Evolutionary conservation across 1,140 invertebrate genomes (phyloP), one percentile per base, ranked within the genome.

Genomic region (Penaeus japonicus): DNA sequence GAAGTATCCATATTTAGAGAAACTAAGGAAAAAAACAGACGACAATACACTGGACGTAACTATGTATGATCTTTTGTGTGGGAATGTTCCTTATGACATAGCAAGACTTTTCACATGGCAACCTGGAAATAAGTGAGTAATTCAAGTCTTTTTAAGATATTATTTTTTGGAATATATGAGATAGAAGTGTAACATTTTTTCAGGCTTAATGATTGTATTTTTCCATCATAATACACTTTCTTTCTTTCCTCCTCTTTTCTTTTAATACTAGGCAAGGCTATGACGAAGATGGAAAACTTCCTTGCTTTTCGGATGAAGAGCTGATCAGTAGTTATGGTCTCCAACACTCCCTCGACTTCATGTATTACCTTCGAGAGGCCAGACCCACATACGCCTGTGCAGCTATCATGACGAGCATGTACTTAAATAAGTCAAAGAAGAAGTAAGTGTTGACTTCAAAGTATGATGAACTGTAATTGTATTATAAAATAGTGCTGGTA

Each of bases 341-440:
- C 15, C 35, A 57, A 27, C 83, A 85, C 65, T 85, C 47, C 73
- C 77, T 89, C 32, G 82, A 85, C 24, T 62, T 62, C 62, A 57
- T 35, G n/a, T 89, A 89, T 53, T 89, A 84, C 75, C 78, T 89
- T 7, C 27, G 47, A 24, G 88, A 84, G 35, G 81, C 54, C 32
- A 70, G 88, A 55, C 88, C 83, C 75, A 89, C 75, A 5, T 89
- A 89, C 30, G 88, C 88, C 27, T 73, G 70, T 55, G 88, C 88
- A 27, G 57, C 88, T 62, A 24, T 89, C 17, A 35, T 89, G 7
- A 62, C 83, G 2, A 80, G 35, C 24, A 27, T 80, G 35, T 30
- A 32, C 18, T 17, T 73, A 15, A 73, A 73, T 27, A 32, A 47
- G 47, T 47, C 47, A 47, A 47, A 73, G 27, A 73, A 73, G 20